Base-by-base conservation (phyloP, 2,888 invertebrate genomes). In the Lampropteryx suffumata region DNA sequence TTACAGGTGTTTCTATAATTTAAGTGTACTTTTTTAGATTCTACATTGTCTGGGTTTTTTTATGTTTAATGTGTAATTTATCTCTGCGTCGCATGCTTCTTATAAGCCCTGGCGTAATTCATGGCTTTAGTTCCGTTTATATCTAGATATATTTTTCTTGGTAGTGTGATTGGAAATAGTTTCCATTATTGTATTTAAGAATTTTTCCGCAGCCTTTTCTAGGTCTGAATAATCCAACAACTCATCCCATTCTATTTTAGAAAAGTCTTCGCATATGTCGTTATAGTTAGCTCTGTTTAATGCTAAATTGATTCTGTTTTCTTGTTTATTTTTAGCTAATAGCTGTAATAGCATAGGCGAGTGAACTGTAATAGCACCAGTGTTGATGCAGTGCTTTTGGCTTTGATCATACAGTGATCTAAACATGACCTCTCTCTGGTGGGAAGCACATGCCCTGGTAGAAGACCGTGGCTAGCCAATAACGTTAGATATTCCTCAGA, bases 41-140 rank as follows among this genome's bases (percentile, higher is more conserved):
- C 28, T 3, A 9, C 8, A 26, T 45, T 45, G 3, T 36, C 7
- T 3, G 29, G 13, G 3, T 17, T 30, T 36, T 45, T 10, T 24
- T 45, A 26, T 10, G 21, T 17, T 45, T 45, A 7, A 44, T 9
- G 10, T 45, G 44, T 12, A 45, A 34, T 13, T 45, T 45, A n/a
- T 36, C 44, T 13, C 44, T 12, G 1, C 24, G 11, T n/a, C 36
- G 28, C 35, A 45, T 45, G 5, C 30, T 11, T 30, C n/a, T 21
- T 11, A 45, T 24, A 1, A 45, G 12, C 5, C 14, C 39, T 7
- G 14, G 4, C 0, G 39, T 39, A 2, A 36, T 24, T 36, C 44
- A 45, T 2, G 44, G 44, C n/a, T 36, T 45, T 7, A 45, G 2
- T 6, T 27, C 8, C 3, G 27, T 27, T 27, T 27, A 1, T 7